Evolutionary conservation across 2,113 vertebrate genomes (phyloP), one percentile per base, ranked within the genome.

Genomic region (Orthochromis indermauri): DNA sequence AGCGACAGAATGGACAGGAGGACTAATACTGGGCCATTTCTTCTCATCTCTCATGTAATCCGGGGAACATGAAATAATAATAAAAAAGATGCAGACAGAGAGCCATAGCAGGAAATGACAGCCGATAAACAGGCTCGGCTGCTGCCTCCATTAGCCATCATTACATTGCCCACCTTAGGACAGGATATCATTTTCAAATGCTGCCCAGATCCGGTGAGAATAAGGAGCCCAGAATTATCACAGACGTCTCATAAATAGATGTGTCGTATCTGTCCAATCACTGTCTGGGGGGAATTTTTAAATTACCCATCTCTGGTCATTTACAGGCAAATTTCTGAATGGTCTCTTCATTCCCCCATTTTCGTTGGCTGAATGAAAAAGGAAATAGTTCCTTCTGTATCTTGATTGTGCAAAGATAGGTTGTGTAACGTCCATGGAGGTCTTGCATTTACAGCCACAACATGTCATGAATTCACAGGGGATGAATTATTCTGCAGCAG

Each of bases 141-240:
- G 83, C 88, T 87, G 89, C 86, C 78, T 94, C 94, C 88, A 95
- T 95, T 94, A 94, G 84, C 90, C 88, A 28, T 94, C 90, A 95
- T 95, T 93, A 94, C 54, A 26, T 84, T 40, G 84, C 87, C 83
- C 87, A 82, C 87, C 81, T 14, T 84, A 89, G 91, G 94, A 94
- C 90, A 91, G 91, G 90, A 92, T 82, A 86, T 85, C 83, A 79
- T 89, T 94, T 90, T 86, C 83, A 81, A 88, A 85, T 35, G 21
- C 82, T 16, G 80, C 40, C 17, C 6, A 31, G 71, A 82, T 89
- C 88, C 35, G 1, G 45, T 24, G 83, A 86, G 86, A 86, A 90
- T 86, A 86, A 87, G 19, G 28, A 63, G 86, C 24, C 81, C 31
- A 81, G 68, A 85, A 90, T 92, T 71, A 94, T 93, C 80, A 55